Evolutionary conservation across 2,797 vertebrate genomes (phyloP), one percentile per base, ranked within the genome.

Genomic region (Alcedo quadribrachys): DNA sequence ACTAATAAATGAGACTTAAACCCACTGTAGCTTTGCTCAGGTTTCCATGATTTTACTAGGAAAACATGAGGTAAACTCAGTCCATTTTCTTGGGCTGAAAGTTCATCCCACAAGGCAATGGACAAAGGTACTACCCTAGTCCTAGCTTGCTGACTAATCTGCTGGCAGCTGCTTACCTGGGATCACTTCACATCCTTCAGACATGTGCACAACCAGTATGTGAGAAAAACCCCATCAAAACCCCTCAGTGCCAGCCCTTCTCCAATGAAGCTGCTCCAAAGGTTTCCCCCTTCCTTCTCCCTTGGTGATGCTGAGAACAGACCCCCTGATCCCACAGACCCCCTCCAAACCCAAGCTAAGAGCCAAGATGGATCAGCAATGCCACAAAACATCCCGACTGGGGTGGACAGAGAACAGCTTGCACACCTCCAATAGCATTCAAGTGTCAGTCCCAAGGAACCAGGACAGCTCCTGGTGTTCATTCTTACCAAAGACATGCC

Each of bases 131-230:
- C 22, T 68, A 15, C 33, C 8, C 30, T 22, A 1, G 11, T 78
- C 15, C 80, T 45, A 11, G 5, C 14, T 2, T 63, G 61, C 80
- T 15, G 20, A 37, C 57, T 28, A 6, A 37, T 30, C 60, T 71
- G 73, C 63, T 6, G 12, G 32, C 80, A 68, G 55, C 50, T 48
- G 51, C 45, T 80, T 43, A 50, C 33, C 27, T 14, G 14, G 37
- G 20, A 6, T 46, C 67, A n/a, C 43, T 50, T 43, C 43, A 61
- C 6, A 19, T 42, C 46, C 48, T 73, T 35, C 11, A 37, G 22
- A 4, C 5, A 16, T 2, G 3, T 10, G 15, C 51, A 37, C n/a
- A 63, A 22, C 15, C 25, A 35, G 1, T 3, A 5, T 0, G 4
- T 8, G 70, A 65, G 50, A 40, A 32, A 22, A 12, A 22, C 32